A percentile compares a stretch with the other conserved stretches of the same genome.
Conservation (phyloP, 2,113 vertebrate species). For the Platysteira castanea region DNA sequence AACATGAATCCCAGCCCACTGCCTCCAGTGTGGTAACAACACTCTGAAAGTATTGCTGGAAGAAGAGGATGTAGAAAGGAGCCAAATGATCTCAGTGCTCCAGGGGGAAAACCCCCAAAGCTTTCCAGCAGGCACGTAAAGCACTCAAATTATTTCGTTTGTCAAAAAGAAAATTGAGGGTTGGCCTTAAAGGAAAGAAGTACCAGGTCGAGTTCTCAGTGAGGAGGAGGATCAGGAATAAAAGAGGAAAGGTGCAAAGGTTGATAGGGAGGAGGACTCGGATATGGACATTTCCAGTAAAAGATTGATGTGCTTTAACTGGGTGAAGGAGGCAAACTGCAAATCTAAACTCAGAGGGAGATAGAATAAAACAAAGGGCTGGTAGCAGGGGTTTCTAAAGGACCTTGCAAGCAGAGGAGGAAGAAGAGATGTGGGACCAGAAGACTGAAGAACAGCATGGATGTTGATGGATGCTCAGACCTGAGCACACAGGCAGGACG, state of each 20-base stretch:
- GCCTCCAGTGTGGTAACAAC: neutral
- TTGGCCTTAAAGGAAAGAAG: neutral
- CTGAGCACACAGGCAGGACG: neutral
- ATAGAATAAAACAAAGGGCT: neutral
- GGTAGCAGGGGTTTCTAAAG: neutral
- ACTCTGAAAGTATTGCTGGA: neutral
- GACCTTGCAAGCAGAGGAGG: neutral
- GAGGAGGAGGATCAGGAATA: neutral
- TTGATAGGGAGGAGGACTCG: neutral
- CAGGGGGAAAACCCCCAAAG: neutral
- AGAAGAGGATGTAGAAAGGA: neutral
- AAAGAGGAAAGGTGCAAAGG: neutral
- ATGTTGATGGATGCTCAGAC: neutral
- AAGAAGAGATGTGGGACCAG: neutral
- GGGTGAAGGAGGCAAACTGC: neutral
- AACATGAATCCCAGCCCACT: neutral
- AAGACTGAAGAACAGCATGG: neutral
- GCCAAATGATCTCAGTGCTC: neutral
- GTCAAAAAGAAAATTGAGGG: neutral
- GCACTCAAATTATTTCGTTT: neutral
- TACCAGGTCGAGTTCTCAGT: neutral
- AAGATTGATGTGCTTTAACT: neutral
- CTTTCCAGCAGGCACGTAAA: neutral
- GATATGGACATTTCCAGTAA: neutral
- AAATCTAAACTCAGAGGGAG: neutral